These are phyloP conservation scores for Alosa alosa DNA, from an alignment of 2,113 vertebrate genomes.

Conservation along the genomic window DNA sequence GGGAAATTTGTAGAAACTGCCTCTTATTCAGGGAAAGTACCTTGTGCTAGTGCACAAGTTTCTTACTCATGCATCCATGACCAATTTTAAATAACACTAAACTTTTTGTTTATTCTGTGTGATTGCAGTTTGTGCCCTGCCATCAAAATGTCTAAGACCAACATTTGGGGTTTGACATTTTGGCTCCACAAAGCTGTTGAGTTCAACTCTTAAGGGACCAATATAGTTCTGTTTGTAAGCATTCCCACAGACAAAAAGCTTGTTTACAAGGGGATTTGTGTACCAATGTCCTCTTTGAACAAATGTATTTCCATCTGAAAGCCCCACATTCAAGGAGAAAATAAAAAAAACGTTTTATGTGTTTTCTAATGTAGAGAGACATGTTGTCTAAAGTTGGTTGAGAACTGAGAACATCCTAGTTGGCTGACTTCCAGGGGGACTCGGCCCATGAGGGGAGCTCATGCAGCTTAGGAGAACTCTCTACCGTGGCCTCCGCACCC, in stretches of 20 bases:
- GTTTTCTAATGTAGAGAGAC: not conserved
- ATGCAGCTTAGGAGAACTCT: not conserved
- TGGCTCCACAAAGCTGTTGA: constrained; percentile 22
- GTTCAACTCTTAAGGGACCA: not conserved
- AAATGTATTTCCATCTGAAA: not conserved
- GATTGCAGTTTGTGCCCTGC: not conserved
- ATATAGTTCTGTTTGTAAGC: not conserved
- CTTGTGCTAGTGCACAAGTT: not conserved
- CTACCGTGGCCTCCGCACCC: not conserved
- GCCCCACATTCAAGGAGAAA: not conserved
- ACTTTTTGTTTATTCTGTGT: not conserved
- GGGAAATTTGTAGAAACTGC: not conserved
- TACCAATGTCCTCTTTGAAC: not conserved
- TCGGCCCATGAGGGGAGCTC: not conserved
- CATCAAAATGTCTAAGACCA: constrained; percentile 16
- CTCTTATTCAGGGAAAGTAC: not conserved
- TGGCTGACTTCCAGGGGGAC: not conserved
- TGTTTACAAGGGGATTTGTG: not conserved
- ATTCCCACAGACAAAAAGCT: not conserved
- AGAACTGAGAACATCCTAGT: not conserved
- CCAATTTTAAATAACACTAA: not conserved
- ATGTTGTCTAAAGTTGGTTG: not conserved
- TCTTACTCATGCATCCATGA: not conserved
- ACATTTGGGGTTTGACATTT: not conserved
- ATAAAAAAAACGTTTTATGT: not conserved